Evolutionary conservation across 2,888 invertebrate genomes (phyloP).

Genomic region (Phlogophora meticulosa): DNA sequence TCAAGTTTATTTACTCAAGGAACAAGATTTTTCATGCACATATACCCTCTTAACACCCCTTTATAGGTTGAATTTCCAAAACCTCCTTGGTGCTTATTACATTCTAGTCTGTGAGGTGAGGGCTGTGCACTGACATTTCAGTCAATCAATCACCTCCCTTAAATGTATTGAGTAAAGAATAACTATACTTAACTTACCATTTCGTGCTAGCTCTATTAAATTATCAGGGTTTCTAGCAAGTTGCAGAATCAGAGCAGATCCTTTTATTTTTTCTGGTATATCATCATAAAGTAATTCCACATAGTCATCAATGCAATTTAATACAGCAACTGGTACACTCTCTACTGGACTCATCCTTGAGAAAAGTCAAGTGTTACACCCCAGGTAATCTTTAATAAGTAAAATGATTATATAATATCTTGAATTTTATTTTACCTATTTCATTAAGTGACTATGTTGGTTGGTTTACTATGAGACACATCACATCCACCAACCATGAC

Average conservation of each 20-base stretch:
- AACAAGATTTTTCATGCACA: no score
- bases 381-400: slow-evolving; percentile 11
- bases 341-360: slow-evolving; percentile 89
- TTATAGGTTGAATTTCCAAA: no score
- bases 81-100: no score
- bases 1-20: no score
- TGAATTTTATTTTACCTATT: no score
- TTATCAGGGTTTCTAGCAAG: slow-evolving; percentile 98
- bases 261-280: slow-evolving; percentile 97
- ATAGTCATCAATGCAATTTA: slow-evolving; percentile 97
- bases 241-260: slow-evolving; percentile 97
- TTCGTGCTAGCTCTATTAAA: slow-evolving; percentile 97
- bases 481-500: neutral
- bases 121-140: no score
- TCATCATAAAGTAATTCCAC: slow-evolving; percentile 99
- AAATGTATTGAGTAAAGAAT: neutral
- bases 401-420: slow-evolving; percentile 2
- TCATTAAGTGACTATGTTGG: neutral
- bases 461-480: neutral
- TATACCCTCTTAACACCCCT: no score
- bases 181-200: slow-evolving; percentile 92
- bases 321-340: slow-evolving; percentile 91
- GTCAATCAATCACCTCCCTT: no score
- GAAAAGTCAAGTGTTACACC: neutral
- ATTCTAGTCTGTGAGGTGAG: no score